Conservation (phyloP, 92 coral and sea anemone genomes). For the Phenganax stokvisi region DNA sequence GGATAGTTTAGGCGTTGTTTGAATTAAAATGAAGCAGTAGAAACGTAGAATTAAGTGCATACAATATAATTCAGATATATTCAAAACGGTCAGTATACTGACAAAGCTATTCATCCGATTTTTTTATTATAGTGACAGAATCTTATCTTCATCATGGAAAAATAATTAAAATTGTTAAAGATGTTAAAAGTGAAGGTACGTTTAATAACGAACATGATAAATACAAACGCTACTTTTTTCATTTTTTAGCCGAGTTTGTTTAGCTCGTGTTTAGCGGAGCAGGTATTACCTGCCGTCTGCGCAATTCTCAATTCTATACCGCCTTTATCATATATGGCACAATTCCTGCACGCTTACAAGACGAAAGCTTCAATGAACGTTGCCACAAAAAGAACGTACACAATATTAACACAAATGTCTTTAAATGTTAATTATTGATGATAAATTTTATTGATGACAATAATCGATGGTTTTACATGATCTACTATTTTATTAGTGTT, state of each 20-base stretch:
- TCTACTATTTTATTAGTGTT: not conserved
- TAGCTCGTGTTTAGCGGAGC: not conserved
- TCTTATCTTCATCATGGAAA: conserved; percentile 95
- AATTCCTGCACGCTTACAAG: not conserved
- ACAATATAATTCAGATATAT: not conserved
- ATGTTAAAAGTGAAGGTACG: conserved; percentile 73
- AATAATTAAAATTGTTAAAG: conserved; percentile 71
- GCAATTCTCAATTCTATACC: not conserved
- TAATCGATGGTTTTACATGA: not conserved
- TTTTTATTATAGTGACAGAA: conserved; percentile 58
- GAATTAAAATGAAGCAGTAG: not conserved
- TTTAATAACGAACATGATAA: not conserved
- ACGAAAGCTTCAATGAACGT: too few species aligned
- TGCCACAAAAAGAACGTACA: too few species aligned
- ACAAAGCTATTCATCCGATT: not conserved
- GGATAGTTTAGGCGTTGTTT: not conserved
- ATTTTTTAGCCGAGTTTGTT: not conserved
- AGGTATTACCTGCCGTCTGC: conserved; percentile 27
- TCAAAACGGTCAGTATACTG: not conserved
- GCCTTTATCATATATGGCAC: not conserved
- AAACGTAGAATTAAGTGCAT: not conserved
- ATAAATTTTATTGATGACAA: too few species aligned
- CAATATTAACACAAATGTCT: too few species aligned
- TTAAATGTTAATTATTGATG: too few species aligned
- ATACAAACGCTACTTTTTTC: not conserved